phyloP scores from a whole-genome alignment of 2,797 vertebrate species.

The Lacerta agilis region DNA sequence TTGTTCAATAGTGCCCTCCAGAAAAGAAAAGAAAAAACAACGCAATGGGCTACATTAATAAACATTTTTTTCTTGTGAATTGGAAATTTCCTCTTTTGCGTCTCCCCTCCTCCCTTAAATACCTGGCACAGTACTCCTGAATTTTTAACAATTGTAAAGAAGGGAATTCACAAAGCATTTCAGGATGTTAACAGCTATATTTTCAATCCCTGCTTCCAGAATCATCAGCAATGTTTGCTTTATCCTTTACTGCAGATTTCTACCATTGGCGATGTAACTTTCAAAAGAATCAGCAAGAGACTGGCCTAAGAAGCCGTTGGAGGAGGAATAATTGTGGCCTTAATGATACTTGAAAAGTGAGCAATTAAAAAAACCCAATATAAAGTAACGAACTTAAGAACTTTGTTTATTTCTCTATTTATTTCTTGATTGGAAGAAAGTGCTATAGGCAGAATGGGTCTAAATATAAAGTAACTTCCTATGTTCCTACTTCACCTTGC shows the following conservation, averaged over 20 bases:
- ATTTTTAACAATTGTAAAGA: not conserved
- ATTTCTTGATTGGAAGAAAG: not conserved
- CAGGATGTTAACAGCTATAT: not conserved
- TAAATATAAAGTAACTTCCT: too few relatives aligned
- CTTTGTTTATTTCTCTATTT: slow-evolving; percentile 29
- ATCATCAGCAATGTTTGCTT: slow-evolving; percentile 27
- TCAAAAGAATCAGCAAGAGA: slow-evolving; percentile 79
- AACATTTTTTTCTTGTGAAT: not conserved
- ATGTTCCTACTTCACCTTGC: not conserved
- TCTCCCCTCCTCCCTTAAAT: not conserved
- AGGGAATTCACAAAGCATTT: not conserved
- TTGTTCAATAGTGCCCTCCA: not conserved
- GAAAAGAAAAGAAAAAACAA: not conserved
- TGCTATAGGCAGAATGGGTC: not conserved
- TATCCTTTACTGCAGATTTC: slow-evolving; percentile 75
- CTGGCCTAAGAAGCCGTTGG: slow-evolving; percentile 61
- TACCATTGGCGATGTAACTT: slow-evolving; percentile 67
- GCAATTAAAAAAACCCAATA: slow-evolving; percentile 13
- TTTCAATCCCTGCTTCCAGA: not conserved
- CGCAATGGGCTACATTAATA: not conserved
- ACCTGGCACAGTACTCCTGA: not conserved
- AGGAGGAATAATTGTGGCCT: not conserved
- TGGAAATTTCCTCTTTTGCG: too few relatives aligned
- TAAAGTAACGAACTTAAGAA: slow-evolving; percentile 15
- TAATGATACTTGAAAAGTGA: slow-evolving; percentile 16